Evolutionary conservation across 2,797 vertebrate species (phyloP).

Genomic region (Acestrorhynchus altus): DNA sequence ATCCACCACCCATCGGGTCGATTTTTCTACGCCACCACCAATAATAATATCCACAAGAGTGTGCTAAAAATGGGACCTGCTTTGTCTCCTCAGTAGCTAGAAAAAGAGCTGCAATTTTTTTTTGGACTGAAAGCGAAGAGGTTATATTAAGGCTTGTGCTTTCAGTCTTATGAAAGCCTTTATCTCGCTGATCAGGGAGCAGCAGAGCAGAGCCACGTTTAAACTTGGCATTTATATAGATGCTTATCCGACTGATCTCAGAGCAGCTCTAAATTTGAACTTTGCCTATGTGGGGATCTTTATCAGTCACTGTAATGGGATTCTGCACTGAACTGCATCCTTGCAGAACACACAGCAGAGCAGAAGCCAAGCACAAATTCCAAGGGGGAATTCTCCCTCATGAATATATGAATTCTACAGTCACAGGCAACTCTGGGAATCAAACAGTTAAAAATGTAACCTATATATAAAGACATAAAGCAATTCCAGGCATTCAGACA

Average conservation of each 20-base stretch:
- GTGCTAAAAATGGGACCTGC: conserved; percentile 9
- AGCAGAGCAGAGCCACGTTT: conserved; percentile 11
- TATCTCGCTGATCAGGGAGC: conserved; percentile 20
- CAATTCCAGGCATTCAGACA: not conserved
- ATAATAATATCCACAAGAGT: conserved; percentile 4
- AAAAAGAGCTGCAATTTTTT: conserved; percentile 19
- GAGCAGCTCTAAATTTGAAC: conserved; percentile 37
- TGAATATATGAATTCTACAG: conserved; percentile 30
- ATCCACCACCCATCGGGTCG: conserved; percentile 2
- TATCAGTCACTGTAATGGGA: conserved; percentile 48
- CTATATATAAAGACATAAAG: not conserved
- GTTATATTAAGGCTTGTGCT: conserved; percentile 16
- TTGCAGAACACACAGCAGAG: conserved; percentile 41
- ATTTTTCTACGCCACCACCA: conserved; percentile 1
- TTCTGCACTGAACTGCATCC: conserved; percentile 47
- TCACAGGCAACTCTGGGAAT: conserved; percentile 2
- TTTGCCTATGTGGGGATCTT: conserved; percentile 39
- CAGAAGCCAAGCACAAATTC: conserved; percentile 29
- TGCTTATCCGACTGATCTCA: conserved; percentile 37
- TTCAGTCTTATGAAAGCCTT: conserved; percentile 31
- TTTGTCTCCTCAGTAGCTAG: conserved; percentile 14
- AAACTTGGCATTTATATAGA: conserved; percentile 23
- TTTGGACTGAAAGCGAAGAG: not conserved
- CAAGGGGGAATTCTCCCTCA: conserved; percentile 30
- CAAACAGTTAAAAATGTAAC: not conserved